A percentile compares a stretch with the other conserved stretches of the same genome.
Conservation (phyloP, 2,113 vertebrate species). For the Pyxicephalus adspersus region DNA sequence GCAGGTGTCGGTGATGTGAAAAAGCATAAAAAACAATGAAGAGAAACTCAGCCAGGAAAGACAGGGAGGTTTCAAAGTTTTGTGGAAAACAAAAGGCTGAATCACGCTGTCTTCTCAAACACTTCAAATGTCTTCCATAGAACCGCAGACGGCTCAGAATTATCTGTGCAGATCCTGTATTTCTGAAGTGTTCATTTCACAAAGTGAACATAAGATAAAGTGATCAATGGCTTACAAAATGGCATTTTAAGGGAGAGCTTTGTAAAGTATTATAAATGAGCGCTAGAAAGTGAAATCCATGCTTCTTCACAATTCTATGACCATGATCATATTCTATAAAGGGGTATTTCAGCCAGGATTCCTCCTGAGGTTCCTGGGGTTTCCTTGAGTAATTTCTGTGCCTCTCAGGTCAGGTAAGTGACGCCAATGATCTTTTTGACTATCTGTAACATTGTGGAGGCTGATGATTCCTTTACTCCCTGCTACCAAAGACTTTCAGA, state of each 20-base stretch:
- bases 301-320: too few species aligned
- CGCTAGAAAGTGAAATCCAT: too few species aligned
- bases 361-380: too few species aligned
- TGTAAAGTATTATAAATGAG: background rate
- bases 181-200: constrained; percentile 3
- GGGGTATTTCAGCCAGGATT: too few species aligned
- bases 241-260: background rate
- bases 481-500: too few species aligned
- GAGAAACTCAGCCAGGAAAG: background rate
- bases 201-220: background rate
- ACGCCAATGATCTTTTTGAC: too few species aligned
- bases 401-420: too few species aligned
- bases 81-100: background rate
- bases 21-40: constrained; percentile 21
- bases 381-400: too few species aligned
- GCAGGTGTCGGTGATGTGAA: background rate
- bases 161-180: background rate
- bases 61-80: background rate
- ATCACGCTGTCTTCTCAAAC: constrained; percentile 4
- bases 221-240: background rate
- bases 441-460: too few species aligned
- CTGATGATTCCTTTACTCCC: too few species aligned
- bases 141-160: background rate
- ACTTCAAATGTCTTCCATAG: constrained; percentile 15
- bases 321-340: too few species aligned